Percentiles rank a stretch among this genome's conserved stretches.
Evolutionary conservation across 2,888 invertebrate species (phyloP).

Genomic region (Cantharis rustica): DNA sequence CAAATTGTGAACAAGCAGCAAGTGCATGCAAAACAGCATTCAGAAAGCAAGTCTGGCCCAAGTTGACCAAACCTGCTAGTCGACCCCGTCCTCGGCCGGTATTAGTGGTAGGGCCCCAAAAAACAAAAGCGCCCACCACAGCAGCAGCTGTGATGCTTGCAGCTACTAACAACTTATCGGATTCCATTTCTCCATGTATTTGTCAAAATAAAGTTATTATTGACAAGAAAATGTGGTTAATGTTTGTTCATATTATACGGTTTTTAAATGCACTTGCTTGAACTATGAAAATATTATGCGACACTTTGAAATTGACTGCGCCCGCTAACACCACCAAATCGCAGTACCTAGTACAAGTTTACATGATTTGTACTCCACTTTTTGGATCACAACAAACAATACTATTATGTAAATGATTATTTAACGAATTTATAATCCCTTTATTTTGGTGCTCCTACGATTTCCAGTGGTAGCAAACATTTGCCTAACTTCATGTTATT

Average conservation of each 20-base stretch:
- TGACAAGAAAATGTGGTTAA: background rate
- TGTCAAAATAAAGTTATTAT: background rate
- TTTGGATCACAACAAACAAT: background rate
- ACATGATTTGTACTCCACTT: background rate
- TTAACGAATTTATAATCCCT: background rate
- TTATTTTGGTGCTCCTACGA: background rate
- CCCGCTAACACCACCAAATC: background rate
- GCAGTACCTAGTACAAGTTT: background rate
- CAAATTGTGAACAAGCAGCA: slow-evolving; percentile 84
- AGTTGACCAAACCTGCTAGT: slow-evolving; percentile 84
- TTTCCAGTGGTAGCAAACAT: background rate
- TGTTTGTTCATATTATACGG: background rate
- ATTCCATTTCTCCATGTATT: slow-evolving; percentile 61
- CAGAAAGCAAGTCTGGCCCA: slow-evolving; percentile 91
- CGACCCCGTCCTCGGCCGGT: slow-evolving; percentile 65
- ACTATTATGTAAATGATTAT: background rate
- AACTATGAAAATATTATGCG: background rate
- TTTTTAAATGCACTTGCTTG: background rate
- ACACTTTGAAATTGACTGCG: background rate
- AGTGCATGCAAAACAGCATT: slow-evolving; percentile 90
- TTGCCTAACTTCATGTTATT: background rate
- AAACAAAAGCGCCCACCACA: slow-evolving; percentile 81
- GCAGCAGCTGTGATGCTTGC: slow-evolving; percentile 81
- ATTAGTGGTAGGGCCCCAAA: slow-evolving; percentile 77
- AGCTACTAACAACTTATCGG: slow-evolving; percentile 77